Evolutionary conservation across 2,113 vertebrate genomes (phyloP).

Genomic region (Anoplopoma fimbria): DNA sequence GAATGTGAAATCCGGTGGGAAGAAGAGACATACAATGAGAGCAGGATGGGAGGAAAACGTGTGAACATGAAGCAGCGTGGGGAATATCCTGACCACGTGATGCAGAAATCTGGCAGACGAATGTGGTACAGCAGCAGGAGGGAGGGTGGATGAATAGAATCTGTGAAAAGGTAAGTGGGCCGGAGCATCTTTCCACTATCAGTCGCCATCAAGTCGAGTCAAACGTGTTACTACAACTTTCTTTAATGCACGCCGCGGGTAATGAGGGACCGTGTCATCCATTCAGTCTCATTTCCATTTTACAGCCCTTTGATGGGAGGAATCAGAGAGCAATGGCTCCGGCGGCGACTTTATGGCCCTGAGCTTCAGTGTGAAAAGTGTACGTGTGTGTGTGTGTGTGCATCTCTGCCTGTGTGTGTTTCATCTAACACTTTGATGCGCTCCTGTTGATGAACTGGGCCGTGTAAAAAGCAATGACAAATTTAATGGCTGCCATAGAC

Average conservation of each 20-base stretch:
- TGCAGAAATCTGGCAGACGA: constrained; percentile 33
- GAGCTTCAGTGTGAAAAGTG: constrained; percentile 10
- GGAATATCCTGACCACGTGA: constrained; percentile 8
- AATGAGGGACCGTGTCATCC: constrained; percentile 71
- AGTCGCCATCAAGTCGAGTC: constrained; percentile 30
- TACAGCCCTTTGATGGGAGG: constrained; percentile 70
- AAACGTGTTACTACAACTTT: constrained; percentile 53
- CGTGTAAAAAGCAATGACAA: constrained; percentile 62
- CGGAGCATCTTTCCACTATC: constrained; percentile 26
- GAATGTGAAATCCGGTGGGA: constrained; percentile 5
- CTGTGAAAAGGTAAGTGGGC: constrained; percentile 42
- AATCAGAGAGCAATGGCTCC: constrained; percentile 61
- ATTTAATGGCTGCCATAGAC: constrained; percentile 64
- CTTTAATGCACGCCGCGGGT: constrained; percentile 49
- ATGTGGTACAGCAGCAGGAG: background rate
- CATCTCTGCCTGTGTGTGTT: constrained; percentile 11
- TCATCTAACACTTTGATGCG: constrained; percentile 35
- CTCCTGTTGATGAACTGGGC: constrained; percentile 64
- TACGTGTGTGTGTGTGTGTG: constrained; percentile 7
- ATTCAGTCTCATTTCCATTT: constrained; percentile 77
- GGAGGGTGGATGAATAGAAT: constrained; percentile 16
- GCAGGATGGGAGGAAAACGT: background rate
- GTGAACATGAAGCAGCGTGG: background rate
- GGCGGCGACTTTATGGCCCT: constrained; percentile 68
- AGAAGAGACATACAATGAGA: background rate